Percentiles rank a stretch among this genome's conserved stretches.
Evolutionary conservation across 2,888 invertebrate genomes (phyloP).

Genomic region (Chironomus riparius): DNA sequence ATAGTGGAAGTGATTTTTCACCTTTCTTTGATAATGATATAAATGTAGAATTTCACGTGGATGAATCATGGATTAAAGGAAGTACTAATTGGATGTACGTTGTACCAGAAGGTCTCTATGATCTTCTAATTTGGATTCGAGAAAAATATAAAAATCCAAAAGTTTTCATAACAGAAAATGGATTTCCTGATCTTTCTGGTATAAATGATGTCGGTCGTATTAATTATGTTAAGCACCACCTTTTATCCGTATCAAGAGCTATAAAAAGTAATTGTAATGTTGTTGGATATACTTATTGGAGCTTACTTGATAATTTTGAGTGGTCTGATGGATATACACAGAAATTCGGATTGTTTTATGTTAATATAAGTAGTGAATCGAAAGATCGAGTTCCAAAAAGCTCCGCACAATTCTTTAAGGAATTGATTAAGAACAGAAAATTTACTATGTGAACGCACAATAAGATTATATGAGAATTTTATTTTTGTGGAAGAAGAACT

Average conservation of each 20-base stretch:
- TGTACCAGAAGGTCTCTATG: slow-evolving; percentile 46
- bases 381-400: slow-evolving; percentile 51
- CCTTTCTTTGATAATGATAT: background rate
- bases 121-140: slow-evolving; percentile 47
- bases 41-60: background rate
- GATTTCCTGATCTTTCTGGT: slow-evolving; percentile 40
- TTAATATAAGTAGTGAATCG: slow-evolving; percentile 50
- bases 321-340: slow-evolving; percentile 37
- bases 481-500: too few relatives aligned
- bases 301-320: slow-evolving; percentile 37
- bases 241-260: slow-evolving; percentile 34
- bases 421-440: background rate
- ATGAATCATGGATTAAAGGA: background rate
- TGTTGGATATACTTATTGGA: slow-evolving; percentile 35
- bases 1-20: background rate
- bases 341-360: slow-evolving; percentile 55
- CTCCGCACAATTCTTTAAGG: slow-evolving; percentile 41
- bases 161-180: slow-evolving; percentile 50
- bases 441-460: background rate
- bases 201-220: slow-evolving; percentile 37
- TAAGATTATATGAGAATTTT: too few relatives aligned
- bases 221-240: slow-evolving; percentile 32
- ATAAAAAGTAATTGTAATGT: slow-evolving; percentile 34
- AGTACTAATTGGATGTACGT: background rate
- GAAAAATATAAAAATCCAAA: slow-evolving; percentile 44